phyloP scores from a whole-genome alignment of 2,797 vertebrate species.

The Anabas testudineus region DNA sequence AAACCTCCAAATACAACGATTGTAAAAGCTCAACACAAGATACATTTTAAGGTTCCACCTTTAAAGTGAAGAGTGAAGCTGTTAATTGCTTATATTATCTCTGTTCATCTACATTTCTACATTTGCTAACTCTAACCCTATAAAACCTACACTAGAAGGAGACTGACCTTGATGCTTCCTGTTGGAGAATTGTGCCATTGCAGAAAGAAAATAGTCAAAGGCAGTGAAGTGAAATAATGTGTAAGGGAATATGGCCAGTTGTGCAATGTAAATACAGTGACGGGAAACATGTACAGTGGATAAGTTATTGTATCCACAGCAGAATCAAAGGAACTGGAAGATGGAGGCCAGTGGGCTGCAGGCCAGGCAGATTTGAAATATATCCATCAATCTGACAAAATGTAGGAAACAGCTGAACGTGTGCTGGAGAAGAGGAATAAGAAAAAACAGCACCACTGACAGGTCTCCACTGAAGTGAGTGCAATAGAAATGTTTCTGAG shows the following conservation, averaged over 20 bases:
- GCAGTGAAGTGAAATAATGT: background rate
- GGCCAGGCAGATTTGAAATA: background rate
- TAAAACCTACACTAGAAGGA: constrained; percentile 1
- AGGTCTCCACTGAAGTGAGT: background rate
- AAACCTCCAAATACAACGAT: constrained; percentile 20
- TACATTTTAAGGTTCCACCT: background rate
- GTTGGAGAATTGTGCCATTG: constrained; percentile 7
- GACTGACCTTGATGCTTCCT: constrained; percentile 30
- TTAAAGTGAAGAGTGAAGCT: background rate
- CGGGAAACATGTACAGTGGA: constrained; percentile 7
- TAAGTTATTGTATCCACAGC: background rate
- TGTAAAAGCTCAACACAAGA: background rate
- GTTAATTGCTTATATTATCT: background rate
- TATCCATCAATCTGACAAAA: background rate
- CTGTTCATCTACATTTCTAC: constrained; percentile 15
- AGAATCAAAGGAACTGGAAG: background rate
- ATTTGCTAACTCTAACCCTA: no score
- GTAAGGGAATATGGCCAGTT: background rate
- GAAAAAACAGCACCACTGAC: no score
- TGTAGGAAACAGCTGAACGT: background rate
- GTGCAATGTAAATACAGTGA: constrained; percentile 23
- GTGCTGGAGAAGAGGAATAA: no score
- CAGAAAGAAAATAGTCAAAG: constrained; percentile 11
- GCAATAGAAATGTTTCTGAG: no score
- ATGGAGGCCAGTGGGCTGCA: background rate